These are phyloP conservation scores for Trichogramma evanescens DNA, from an alignment of 2,888 invertebrate genomes.

Conservation along the genomic window DNA sequence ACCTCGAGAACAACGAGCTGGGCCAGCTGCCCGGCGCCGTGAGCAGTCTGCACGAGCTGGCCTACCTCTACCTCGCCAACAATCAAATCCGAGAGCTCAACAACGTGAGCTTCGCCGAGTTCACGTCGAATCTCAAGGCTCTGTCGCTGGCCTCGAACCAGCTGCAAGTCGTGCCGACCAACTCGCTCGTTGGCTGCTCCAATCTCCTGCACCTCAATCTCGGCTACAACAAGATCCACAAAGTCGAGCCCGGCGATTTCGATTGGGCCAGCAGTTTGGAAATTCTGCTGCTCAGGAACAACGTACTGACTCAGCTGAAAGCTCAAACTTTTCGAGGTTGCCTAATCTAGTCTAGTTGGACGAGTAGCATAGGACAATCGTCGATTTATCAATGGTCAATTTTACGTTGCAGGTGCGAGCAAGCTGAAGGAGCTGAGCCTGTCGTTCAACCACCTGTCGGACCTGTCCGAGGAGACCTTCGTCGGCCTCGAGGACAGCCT, in stretches of 20 bases:
- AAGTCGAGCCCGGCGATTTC: conserved; percentile 71
- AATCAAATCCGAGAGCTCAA: conserved; percentile 63
- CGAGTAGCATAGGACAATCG: background rate
- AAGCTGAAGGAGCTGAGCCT: conserved; percentile 81
- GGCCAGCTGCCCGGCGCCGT: conserved; percentile 65
- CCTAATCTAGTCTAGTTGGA: background rate
- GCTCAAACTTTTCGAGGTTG: conserved; percentile 45
- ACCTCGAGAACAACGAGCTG: conserved; percentile 74
- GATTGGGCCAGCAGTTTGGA: conserved; percentile 74
- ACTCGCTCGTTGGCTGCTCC: conserved; percentile 64
- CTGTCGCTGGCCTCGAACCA: conserved; percentile 77
- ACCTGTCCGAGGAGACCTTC: conserved; percentile 75
- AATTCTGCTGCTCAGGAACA: conserved; percentile 76
- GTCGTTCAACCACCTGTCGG: conserved; percentile 82
- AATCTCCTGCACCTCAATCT: conserved; percentile 79
- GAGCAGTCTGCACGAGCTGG: conserved; percentile 59
- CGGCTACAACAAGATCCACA: conserved; percentile 78
- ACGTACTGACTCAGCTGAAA: conserved; percentile 62
- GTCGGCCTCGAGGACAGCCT: conserved; percentile 67
- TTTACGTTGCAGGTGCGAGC: conserved; percentile 55
- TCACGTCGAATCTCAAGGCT: conserved; percentile 62
- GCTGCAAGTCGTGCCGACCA: conserved; percentile 64
- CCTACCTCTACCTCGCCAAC: conserved; percentile 76
- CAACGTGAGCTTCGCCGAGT: conserved; percentile 57
- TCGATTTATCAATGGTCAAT: background rate